A percentile compares a stretch with the other conserved stretches of the same genome.
phyloP scores from a whole-genome alignment of 2,888 invertebrate genomes.

The Drosophila barbarae region DNA sequence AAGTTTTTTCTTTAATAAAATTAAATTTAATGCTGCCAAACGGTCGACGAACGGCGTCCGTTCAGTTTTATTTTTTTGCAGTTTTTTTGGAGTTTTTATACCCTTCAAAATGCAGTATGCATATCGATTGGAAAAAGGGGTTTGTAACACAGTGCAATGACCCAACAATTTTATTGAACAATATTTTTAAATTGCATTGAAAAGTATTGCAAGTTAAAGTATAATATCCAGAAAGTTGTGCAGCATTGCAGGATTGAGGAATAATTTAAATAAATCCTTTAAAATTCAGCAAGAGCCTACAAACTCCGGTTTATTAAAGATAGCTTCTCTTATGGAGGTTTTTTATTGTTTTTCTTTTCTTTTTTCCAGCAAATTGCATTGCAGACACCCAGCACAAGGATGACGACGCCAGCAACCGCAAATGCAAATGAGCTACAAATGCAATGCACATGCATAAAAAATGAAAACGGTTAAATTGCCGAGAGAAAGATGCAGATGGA shows the following conservation, averaged over 20 bases:
- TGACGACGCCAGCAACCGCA: slow-evolving; percentile 52
- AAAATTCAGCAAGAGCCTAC: not conserved
- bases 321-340: not conserved
- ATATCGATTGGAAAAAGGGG: not conserved
- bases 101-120: not conserved
- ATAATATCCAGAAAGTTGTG: not conserved
- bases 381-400: slow-evolving; percentile 46
- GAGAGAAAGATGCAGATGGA: slow-evolving; percentile 27
- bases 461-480: slow-evolving; percentile 66
- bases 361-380: slow-evolving; percentile 69
- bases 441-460: slow-evolving; percentile 72
- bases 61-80: slow-evolving; percentile 54
- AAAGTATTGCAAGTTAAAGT: not conserved
- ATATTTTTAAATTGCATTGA: not conserved
- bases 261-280: not conserved
- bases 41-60: slow-evolving; percentile 51
- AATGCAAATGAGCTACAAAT: slow-evolving; percentile 73
- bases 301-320: not conserved
- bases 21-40: slow-evolving; percentile 72
- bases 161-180: not conserved
- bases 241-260: too few species aligned
- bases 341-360: not conserved
- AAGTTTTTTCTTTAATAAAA: slow-evolving; percentile 72
- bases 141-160: not conserved
- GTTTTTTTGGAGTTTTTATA: slow-evolving; percentile 2